Evolutionary conservation across 2,797 vertebrate genomes (phyloP), one percentile per base, ranked within the genome.

Genomic region (Triplophysa yarkandensis): DNA sequence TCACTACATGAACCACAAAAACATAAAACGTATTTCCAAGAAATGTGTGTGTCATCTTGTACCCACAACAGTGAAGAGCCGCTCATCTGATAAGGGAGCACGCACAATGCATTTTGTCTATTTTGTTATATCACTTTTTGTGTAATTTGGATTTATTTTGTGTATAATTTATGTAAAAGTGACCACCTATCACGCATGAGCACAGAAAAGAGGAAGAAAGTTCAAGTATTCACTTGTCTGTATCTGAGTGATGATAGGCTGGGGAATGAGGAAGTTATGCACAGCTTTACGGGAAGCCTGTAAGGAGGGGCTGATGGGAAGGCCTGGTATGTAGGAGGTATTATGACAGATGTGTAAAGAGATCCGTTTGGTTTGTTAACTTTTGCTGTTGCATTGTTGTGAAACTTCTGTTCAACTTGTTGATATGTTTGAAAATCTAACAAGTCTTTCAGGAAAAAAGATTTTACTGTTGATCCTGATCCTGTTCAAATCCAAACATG

Each of bases 261-360:
- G 79, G 80, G 88, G 91, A 92, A 92, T 92, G 92, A 90, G 91
- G 92, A 92, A 92, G 88, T 88, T 85, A 88, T 81, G 84, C 83
- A 30, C 64, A 73, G 80, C 83, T 90, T 93, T 93, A 92, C 91
- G 88, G 91, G 91, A 92, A 92, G 83, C 74, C 77, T 83, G 66
- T 76, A 13, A 77, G 69, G 81, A 86, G 87, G 89, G 85, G 85
- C 67, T 83, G 81, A 80, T 89, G 87, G 88, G 87, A 92, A 91
- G 83, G 77, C 61, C 73, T 52, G 71, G 83, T 81, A 86, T 84
- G 14, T 60, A 78, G 43, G 77, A 81, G 81, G 85, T 87, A 87
- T 87, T 85, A 85, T 75, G 61, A 79, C 82, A 87, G 83, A 85
- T 81, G 77, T 85, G 74, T 71, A 72, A 83, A 86, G 80, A 69